Percentiles rank a stretch among this genome's conserved stretches.
These are phyloP conservation scores for Colletes collaris DNA, from an alignment of 2,888 invertebrate species.

Conservation along the genomic window DNA sequence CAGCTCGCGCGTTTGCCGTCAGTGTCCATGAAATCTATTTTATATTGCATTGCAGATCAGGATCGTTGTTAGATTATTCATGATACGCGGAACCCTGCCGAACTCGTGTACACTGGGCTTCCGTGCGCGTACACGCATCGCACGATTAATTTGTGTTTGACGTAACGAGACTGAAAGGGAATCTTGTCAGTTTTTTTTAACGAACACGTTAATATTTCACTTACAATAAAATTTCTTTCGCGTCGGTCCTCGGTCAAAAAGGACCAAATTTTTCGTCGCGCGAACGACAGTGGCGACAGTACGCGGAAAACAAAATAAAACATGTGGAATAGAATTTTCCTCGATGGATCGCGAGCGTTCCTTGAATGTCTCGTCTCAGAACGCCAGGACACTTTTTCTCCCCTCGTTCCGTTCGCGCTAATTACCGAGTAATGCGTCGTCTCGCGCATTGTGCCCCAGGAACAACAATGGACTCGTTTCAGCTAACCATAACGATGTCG, in stretches of 20 bases:
- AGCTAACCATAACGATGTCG: conserved; percentile 71
- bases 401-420: conserved; percentile 37
- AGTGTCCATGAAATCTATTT: conserved; percentile 71
- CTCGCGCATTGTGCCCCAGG: conserved; percentile 57
- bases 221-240: no score
- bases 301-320: no score
- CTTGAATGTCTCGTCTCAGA: conserved; percentile 28
- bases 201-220: no score
- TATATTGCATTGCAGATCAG: conserved; percentile 70
- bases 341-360: not conserved
- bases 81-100: conserved; percentile 56
- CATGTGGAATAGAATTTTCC: no score
- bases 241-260: not conserved
- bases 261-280: not conserved
- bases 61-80: conserved; percentile 68
- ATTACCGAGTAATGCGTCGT: conserved; percentile 58
- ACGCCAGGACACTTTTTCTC: conserved; percentile 32
- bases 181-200: not conserved
- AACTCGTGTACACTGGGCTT: conserved; percentile 23
- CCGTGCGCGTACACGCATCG: conserved; percentile 31
- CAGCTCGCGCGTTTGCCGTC: conserved; percentile 52
- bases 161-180: conserved; percentile 10
- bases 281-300: no score
- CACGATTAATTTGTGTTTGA: conserved; percentile 47
- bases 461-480: conserved; percentile 67